Evolutionary conservation across 2,888 invertebrate species (phyloP), one percentile per base, ranked within the genome.

Genomic region (Chalcosyrphus nemorum): DNA sequence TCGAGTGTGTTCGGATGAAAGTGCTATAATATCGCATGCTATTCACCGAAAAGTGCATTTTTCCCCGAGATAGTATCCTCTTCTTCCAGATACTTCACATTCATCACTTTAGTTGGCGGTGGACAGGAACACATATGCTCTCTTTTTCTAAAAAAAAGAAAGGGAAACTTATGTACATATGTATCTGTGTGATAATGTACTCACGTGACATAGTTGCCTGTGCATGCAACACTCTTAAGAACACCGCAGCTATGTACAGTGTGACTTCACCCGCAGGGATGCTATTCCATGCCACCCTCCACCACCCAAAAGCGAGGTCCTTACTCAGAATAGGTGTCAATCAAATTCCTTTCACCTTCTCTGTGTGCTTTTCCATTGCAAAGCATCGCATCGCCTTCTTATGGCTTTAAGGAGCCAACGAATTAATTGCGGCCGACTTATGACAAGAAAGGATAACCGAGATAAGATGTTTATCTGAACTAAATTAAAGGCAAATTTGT

Each of bases 401-500:
- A n/a, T 77, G 32, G 19, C 63, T 77, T 76, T 57, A 70, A 76
- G 70, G 56, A 81, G 76, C 43, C 57, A 80, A 80, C 80, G 57
- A 84, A 80, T 84, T 84, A 84, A 84, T 80, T 84, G 80, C 80
- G 84, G 56, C 84, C 80, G 75, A 80, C 80, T 84, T 84, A 80
- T 75, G 80, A 63, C 65, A 84, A 84, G 84, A 84, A 84, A 84
- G 65, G 80, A 84, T 84, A 80, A 80, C 84, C 84, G 84, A 84
- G 84, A 84, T 84, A 84, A 84, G 84, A 84, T 84, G 80, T 84
- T 84, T 84, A 84, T 84, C 84, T 84, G 75, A 84, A 84, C 84
- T 80, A 84, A 80, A 84, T 84, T 84, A 84, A 80, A 84, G 80
- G 74, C 80, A 84, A 84, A 84, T 84, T 84, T 74, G 82, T 80